phyloP scores from a whole-genome alignment of 1,140 invertebrate genomes.

The Calycopis cecrops region DNA sequence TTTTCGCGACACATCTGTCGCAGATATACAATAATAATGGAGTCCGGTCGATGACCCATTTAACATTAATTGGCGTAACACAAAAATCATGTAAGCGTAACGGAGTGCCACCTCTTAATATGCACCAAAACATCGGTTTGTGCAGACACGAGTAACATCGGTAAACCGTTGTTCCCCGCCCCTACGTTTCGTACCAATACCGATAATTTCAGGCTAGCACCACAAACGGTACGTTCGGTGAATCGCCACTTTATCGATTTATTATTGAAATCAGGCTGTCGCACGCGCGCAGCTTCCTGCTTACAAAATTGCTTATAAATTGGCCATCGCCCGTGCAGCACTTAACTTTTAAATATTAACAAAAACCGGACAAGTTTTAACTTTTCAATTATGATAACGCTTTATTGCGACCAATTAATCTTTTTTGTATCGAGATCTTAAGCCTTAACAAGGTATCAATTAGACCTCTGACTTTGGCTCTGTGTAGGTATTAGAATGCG shows the following conservation, averaged over 20 bases:
- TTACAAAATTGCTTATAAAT: constrained; percentile 65
- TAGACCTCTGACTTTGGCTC: no score
- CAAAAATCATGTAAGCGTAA: constrained; percentile 1
- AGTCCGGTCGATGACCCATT: no score
- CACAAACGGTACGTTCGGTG: constrained; percentile 33
- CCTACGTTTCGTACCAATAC: constrained; percentile 46
- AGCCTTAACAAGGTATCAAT: neutral
- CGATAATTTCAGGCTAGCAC: constrained; percentile 56
- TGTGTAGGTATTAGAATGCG: no score
- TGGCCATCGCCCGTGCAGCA: constrained; percentile 60
- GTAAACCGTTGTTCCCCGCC: constrained; percentile 56
- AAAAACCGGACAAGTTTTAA: constrained; percentile 48
- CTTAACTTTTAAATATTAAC: constrained; percentile 53
- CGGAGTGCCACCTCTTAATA: constrained; percentile 44
- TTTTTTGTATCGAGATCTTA: constrained; percentile 3
- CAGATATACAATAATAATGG: no score
- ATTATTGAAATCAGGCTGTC: constrained; percentile 68
- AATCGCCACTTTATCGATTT: constrained; percentile 58
- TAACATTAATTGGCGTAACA: constrained; percentile 8
- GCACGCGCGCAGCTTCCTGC: constrained; percentile 56
- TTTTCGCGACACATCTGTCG: no score
- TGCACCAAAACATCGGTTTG: constrained; percentile 27
- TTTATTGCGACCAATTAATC: constrained; percentile 30
- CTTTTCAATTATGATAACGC: constrained; percentile 61
- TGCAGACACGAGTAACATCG: constrained; percentile 45